These are phyloP conservation scores for Meda fulgida DNA, from an alignment of 2,797 vertebrate genomes.

Conservation along the genomic window DNA sequence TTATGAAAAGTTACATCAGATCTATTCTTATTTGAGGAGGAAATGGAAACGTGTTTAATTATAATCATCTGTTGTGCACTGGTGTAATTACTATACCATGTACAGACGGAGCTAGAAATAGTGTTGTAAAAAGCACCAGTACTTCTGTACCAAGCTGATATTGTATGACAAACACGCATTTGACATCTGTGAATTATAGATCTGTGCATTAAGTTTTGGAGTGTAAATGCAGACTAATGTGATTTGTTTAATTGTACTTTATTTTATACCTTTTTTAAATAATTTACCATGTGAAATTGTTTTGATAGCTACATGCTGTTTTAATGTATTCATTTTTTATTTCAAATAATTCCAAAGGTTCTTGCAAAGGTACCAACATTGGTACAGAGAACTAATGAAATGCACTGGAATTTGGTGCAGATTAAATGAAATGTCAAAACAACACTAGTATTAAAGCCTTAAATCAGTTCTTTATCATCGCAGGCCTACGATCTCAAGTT, in stretches of 20 bases:
- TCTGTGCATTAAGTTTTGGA: neutral
- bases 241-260: neutral
- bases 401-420: neutral
- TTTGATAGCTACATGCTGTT: neutral
- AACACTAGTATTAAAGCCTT: neutral
- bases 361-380: neutral
- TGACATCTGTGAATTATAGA: neutral
- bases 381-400: neutral
- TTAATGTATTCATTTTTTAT: neutral
- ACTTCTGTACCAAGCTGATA: no score
- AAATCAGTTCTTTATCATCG: neutral
- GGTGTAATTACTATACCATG: no score
- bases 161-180: no score
- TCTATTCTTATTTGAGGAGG: neutral
- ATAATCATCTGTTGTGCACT: no score
- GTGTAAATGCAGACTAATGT: neutral
- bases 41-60: neutral
- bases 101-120: no score
- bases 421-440: neutral
- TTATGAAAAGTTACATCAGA: no score
- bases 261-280: neutral
- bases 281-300: no score
- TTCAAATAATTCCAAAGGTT: no score
- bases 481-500: constrained; percentile 39
- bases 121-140: no score